Conservation (phyloP, 2,888 invertebrate genomes). For the Sminthurides aquaticus region DNA sequence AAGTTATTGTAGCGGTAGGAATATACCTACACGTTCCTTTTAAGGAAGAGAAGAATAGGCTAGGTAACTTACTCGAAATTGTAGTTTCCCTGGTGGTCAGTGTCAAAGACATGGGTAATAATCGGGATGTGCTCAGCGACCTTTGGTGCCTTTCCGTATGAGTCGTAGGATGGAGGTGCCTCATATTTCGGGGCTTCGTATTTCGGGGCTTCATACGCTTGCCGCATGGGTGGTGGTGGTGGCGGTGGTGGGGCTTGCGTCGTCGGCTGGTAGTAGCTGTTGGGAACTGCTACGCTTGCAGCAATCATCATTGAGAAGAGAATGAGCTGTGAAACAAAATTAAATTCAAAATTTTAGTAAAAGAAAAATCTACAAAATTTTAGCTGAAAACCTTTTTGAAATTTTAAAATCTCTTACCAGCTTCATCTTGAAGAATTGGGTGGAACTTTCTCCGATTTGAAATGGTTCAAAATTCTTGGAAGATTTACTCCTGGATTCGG, state of each 20-base stretch:
- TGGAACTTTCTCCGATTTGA: background rate
- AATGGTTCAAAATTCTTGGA: background rate
- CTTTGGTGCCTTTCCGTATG: background rate
- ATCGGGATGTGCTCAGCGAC: conserved; percentile 24
- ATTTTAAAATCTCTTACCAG: conserved; percentile 1
- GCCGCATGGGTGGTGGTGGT: background rate
- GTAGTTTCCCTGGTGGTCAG: conserved; percentile 29
- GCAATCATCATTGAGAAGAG: conserved; percentile 18
- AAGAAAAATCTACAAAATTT: background rate
- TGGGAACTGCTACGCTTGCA: conserved; percentile 14
- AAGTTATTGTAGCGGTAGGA: background rate
- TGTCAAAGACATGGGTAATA: conserved; percentile 25
- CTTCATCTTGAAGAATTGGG: background rate
- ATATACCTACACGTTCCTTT: background rate
- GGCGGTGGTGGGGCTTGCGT: background rate
- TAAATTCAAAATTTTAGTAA: background rate
- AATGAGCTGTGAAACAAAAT: conserved; percentile 16
- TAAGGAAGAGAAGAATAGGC: no score
- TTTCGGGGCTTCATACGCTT: background rate
- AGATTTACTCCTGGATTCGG: background rate
- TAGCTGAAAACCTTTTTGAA: background rate
- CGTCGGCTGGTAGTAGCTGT: background rate
- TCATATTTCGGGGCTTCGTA: conserved; percentile 4
- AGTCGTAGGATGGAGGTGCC: background rate
- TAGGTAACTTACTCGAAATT: conserved; percentile 26